phyloP scores from a whole-genome alignment of 2,113 vertebrate genomes.

The Macheiramphus alcinus region DNA sequence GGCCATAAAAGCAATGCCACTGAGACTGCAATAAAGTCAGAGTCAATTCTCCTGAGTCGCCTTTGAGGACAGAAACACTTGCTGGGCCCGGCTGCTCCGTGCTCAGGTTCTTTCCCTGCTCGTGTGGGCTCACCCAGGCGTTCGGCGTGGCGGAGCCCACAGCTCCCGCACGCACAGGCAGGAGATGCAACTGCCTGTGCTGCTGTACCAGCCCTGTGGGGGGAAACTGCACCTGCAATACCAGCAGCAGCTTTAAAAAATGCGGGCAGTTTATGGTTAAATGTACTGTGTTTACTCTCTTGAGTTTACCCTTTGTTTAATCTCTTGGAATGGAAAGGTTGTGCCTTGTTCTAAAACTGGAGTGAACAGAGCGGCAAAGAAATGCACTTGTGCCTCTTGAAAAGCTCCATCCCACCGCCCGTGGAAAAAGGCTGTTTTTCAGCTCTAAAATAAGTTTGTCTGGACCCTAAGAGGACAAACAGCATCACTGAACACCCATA shows the following conservation, averaged over 20 bases:
- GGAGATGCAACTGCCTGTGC: not conserved
- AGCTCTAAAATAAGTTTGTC: rapidly evolving
- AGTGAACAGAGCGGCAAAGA: not conserved
- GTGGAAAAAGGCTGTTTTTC: not conserved
- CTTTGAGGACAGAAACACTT: too few species aligned
- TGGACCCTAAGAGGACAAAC: not conserved
- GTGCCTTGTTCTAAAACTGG: not conserved
- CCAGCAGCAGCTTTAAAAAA: not conserved
- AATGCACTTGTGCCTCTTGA: not conserved
- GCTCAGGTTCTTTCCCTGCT: not conserved
- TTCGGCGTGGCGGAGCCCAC: not conserved
- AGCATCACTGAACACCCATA: not conserved
- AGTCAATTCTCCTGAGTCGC: not conserved
- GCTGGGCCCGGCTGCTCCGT: not conserved
- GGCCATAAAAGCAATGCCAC: not conserved
- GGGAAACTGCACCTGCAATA: not conserved
- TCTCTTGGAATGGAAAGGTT: not conserved
- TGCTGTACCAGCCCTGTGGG: not conserved
- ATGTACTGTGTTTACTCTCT: not conserved
- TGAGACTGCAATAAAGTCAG: too few species aligned
- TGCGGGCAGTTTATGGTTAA: not conserved
- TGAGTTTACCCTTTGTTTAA: not conserved
- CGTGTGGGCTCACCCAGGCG: rapidly evolving
- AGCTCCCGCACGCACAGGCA: rapidly evolving
- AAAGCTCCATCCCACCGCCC: not conserved